phyloP scores from a whole-genome alignment of 2,797 vertebrate genomes.

The Rhinoraja longicauda region DNA sequence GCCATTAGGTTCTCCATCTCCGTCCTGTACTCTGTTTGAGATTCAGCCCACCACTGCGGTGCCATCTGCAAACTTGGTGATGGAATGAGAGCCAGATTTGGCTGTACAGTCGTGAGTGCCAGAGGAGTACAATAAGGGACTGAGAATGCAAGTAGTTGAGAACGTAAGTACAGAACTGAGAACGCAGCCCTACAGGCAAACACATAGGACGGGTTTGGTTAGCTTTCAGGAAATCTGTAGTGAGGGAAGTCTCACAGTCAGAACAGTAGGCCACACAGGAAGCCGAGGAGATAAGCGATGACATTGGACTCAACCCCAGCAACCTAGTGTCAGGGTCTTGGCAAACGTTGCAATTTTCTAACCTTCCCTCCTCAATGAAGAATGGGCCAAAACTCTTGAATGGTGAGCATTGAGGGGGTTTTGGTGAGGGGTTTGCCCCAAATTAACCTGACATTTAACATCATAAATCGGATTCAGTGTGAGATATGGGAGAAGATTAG shows the following conservation, averaged over 20 bases:
- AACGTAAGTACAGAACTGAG: too few relatives aligned
- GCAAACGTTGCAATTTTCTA: not conserved
- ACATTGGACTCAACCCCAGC: not conserved
- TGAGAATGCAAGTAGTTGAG: too few relatives aligned
- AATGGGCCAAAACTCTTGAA: not conserved
- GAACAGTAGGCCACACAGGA: not conserved
- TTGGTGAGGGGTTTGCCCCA: not conserved
- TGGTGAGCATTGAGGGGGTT: too few relatives aligned
- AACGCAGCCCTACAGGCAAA: not conserved
- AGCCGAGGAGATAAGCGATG: not conserved
- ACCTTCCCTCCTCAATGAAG: not conserved
- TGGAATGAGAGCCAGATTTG: too few relatives aligned
- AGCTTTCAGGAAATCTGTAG: slow-evolving; percentile 23
- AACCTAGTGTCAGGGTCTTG: not conserved
- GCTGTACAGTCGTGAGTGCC: too few relatives aligned
- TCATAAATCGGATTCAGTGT: not conserved
- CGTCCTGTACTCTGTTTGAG: too few relatives aligned
- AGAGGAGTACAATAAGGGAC: too few relatives aligned
- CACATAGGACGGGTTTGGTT: not conserved
- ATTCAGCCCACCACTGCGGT: too few relatives aligned
- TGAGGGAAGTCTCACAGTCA: slow-evolving; percentile 9
- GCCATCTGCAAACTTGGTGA: too few relatives aligned
- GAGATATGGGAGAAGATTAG: not conserved
- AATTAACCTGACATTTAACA: not conserved
- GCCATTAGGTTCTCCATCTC: too few relatives aligned